Conservation (phyloP, 2,113 vertebrate genomes). For the Chlamydotis undulata region DNA sequence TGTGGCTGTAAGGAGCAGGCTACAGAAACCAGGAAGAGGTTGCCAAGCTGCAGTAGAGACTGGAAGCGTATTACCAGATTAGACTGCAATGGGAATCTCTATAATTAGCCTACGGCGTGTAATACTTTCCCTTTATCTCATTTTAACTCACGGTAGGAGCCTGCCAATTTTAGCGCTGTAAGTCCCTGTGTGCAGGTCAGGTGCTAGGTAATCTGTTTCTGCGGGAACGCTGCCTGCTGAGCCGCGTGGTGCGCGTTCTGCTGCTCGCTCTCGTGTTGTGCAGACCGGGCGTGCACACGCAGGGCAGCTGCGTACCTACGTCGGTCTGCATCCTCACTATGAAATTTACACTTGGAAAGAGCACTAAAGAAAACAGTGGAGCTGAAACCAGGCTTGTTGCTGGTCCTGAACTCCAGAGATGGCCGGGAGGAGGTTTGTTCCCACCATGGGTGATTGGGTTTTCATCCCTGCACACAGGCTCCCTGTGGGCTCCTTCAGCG, state of each 20-base stretch:
- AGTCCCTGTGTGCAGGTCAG: neutral
- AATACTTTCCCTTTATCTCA: constrained; percentile 13
- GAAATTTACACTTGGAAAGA: neutral
- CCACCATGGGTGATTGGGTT: neutral
- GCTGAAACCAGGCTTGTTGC: neutral
- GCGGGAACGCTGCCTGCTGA: neutral
- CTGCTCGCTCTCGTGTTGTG: fast-evolving
- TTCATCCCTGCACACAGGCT: neutral
- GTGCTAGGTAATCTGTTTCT: neutral
- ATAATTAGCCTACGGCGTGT: neutral
- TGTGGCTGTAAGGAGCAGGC: neutral
- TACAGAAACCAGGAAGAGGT: neutral
- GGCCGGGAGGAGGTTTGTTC: neutral
- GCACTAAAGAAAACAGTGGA: neutral
- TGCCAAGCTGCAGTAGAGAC: neutral
- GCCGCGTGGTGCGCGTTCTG: neutral
- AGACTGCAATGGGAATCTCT: constrained; percentile 16
- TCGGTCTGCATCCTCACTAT: neutral
- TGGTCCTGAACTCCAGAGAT: neutral
- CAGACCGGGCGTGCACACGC: fast-evolving
- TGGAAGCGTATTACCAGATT: neutral
- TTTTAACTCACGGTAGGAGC: neutral
- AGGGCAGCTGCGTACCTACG: neutral
- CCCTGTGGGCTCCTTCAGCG: neutral
- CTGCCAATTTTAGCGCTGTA: constrained; percentile 29